phyloP scores from a whole-genome alignment of 2,888 invertebrate species.

The Scrobipalpa costella region DNA sequence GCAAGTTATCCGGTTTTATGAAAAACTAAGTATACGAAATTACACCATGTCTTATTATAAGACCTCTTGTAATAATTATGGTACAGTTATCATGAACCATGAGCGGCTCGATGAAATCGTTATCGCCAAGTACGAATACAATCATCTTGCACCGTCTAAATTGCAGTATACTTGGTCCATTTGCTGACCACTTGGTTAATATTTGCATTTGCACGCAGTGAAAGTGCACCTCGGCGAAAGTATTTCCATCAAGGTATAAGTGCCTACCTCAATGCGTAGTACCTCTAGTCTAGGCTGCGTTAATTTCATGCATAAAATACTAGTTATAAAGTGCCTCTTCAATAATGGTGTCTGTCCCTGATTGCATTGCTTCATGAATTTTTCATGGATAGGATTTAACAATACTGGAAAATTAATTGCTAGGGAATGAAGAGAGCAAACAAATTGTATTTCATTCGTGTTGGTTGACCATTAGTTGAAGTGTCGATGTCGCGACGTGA shows the following conservation, averaged over 20 bases:
- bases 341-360: not conserved
- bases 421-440: constrained; percentile 16
- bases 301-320: constrained; percentile 1
- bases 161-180: not conserved
- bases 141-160: not conserved
- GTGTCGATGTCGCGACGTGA: constrained; percentile 63
- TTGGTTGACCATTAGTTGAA: constrained; percentile 63
- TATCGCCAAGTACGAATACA: not conserved
- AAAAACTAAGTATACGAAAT: constrained; percentile 11
- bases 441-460: constrained; percentile 29
- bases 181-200: not conserved
- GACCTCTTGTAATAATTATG: not conserved
- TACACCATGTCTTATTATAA: not conserved
- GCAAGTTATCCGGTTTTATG: not conserved
- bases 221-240: constrained; percentile 18
- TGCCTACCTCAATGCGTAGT: not conserved
- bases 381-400: not conserved
- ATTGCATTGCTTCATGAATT: constrained; percentile 9
- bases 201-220: constrained; percentile 7
- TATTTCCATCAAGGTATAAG: not conserved
- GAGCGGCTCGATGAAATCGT: not conserved
- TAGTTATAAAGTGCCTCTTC: not conserved
- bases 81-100: not conserved
- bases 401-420: constrained; percentile 12
- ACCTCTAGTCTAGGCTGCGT: not conserved